A percentile compares a stretch with the other conserved stretches of the same genome.
Conservation (phyloP, 1,140 invertebrate species). For the Notospermus geniculatus region DNA sequence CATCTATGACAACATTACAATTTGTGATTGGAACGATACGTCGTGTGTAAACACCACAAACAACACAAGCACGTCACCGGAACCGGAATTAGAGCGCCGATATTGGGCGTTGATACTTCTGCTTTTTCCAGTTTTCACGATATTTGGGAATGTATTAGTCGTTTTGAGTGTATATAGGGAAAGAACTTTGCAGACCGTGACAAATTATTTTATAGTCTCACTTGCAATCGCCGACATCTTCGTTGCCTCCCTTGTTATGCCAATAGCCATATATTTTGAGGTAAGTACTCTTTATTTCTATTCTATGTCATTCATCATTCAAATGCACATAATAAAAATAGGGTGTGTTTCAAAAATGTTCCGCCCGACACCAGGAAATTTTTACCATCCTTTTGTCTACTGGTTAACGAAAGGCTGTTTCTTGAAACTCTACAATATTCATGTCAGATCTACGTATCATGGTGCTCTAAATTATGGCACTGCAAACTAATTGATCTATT, state of each 20-base stretch:
- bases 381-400: too few species aligned
- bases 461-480: too few species aligned
- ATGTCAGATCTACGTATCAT: too few species aligned
- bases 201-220: slow-evolving; percentile 98
- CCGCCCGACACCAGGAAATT: too few species aligned
- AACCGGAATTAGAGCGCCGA: slow-evolving; percentile 42
- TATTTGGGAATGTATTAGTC: slow-evolving; percentile 95
- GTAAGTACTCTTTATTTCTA: slow-evolving; percentile 68
- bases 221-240: slow-evolving; percentile 95
- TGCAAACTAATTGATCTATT: too few species aligned
- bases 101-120: slow-evolving; percentile 84
- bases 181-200: slow-evolving; percentile 80
- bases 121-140: slow-evolving; percentile 86
- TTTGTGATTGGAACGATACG: slow-evolving; percentile 8
- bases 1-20: neutral
- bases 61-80: slow-evolving; percentile 3
- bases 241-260: slow-evolving; percentile 96
- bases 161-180: slow-evolving; percentile 71
- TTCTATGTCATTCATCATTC: too few species aligned
- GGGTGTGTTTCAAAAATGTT: too few species aligned
- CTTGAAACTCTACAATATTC: too few species aligned
- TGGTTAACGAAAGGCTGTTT: too few species aligned
- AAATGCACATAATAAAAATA: too few species aligned
- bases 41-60: slow-evolving; percentile 2
- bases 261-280: slow-evolving; percentile 95